phyloP scores from a whole-genome alignment of 2,797 vertebrate genomes.

The Hoplostethus atlanticus region DNA sequence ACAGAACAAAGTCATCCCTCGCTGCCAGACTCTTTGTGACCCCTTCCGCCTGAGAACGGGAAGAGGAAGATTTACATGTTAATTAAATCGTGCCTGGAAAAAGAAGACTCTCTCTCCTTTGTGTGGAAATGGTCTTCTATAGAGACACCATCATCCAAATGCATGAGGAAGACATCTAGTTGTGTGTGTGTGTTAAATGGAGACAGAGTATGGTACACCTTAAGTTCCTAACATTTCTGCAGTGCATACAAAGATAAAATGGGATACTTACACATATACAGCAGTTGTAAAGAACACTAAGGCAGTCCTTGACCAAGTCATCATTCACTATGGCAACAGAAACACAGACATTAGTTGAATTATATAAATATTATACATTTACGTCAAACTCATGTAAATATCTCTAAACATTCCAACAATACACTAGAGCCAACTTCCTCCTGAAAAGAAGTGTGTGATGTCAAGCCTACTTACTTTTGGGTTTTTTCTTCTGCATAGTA shows the following conservation, averaged over 20 bases:
- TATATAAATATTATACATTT: neutral
- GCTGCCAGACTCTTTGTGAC: slow-evolving; percentile 95
- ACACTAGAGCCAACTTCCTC: neutral
- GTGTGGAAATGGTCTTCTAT: neutral
- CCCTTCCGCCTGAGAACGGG: slow-evolving; percentile 88
- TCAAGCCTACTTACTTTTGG: slow-evolving; percentile 89
- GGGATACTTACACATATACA: slow-evolving; percentile 96
- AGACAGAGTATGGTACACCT: neutral
- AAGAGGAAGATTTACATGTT: neutral
- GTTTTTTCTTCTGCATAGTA: slow-evolving; percentile 94
- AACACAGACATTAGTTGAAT: slow-evolving; percentile 16
- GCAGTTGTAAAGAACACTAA: slow-evolving; percentile 98
- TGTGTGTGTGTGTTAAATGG: neutral
- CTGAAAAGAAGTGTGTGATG: neutral
- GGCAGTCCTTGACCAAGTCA: slow-evolving; percentile 97
- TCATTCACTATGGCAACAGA: slow-evolving; percentile 90
- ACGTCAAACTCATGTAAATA: neutral
- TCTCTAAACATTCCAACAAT: neutral
- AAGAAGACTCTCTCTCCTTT: neutral
- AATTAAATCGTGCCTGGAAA: slow-evolving; percentile 3
- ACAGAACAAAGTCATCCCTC: slow-evolving; percentile 96
- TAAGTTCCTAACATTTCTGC: slow-evolving; percentile 23
- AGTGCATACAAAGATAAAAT: neutral
- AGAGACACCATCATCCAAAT: neutral
- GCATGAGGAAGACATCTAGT: neutral